A percentile compares a stretch with the other conserved stretches of the same genome.
phyloP scores from a whole-genome alignment of 2,797 vertebrate genomes.

The Australoheros facetus region DNA sequence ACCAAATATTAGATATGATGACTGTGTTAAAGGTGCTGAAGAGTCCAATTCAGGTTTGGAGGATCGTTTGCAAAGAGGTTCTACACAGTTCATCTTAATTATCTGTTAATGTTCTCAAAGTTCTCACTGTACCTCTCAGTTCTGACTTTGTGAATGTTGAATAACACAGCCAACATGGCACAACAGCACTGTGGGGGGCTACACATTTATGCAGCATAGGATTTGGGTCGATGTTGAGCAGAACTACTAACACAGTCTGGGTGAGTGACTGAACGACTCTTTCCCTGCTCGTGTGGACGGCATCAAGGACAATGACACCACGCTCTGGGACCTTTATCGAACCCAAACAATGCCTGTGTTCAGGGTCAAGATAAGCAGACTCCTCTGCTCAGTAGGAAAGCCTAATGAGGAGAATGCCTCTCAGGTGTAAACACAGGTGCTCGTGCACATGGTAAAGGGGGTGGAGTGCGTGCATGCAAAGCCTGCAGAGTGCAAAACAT shows the following conservation, averaged over 20 bases:
- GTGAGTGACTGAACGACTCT: background rate
- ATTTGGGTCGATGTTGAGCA: background rate
- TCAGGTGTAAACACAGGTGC: slow-evolving; percentile 29
- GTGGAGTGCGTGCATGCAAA: background rate
- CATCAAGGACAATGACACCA: slow-evolving; percentile 39
- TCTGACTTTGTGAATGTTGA: background rate
- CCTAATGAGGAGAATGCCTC: background rate
- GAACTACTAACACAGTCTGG: background rate
- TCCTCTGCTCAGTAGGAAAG: too few relatives aligned
- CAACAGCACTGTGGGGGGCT: background rate
- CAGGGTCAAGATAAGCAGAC: slow-evolving; percentile 13
- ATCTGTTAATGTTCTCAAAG: background rate
- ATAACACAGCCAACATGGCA: background rate
- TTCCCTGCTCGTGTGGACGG: background rate
- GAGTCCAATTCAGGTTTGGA: background rate
- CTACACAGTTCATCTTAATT: background rate
- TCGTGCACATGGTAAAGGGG: background rate
- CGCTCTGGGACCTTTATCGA: slow-evolving; percentile 25
- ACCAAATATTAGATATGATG: background rate
- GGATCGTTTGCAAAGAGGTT: background rate
- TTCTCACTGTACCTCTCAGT: background rate
- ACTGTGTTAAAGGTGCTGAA: background rate
- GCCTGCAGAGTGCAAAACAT: slow-evolving; percentile 1
- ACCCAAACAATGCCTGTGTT: slow-evolving; percentile 17
- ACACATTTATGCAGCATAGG: background rate